A percentile compares a stretch with the other conserved stretches of the same genome.
These are phyloP conservation scores for Caenorhabditis sulstoni DNA, from an alignment of 2,888 invertebrate genomes.

Conservation along the genomic window DNA sequence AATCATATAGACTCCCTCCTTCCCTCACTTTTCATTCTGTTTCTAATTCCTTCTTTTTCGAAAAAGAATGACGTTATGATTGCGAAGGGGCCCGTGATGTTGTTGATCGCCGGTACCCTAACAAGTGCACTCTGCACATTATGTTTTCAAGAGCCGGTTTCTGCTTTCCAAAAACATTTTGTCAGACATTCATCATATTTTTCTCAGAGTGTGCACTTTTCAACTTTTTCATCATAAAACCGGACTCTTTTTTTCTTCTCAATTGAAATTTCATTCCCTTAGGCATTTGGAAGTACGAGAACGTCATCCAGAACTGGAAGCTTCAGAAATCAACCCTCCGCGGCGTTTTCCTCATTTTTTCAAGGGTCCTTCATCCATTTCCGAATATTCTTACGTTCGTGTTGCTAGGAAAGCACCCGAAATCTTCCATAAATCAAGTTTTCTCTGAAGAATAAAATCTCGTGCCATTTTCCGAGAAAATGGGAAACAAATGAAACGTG, in stretches of 20 bases:
- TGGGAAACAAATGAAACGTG: conserved; percentile 3
- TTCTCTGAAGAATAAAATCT: background rate
- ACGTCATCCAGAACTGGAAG: no score
- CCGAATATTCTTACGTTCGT: background rate
- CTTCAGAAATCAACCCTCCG: no score
- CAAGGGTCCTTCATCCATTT: background rate
- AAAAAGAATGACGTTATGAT: conserved; percentile 34
- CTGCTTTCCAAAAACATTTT: background rate
- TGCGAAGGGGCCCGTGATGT: conserved; percentile 7
- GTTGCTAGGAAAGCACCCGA: conserved; percentile 8
- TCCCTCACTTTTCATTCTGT: background rate
- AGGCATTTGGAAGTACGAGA: no score
- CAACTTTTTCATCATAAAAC: background rate
- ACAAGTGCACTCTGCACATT: conserved; percentile 49
- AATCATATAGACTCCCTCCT: conserved; percentile 19
- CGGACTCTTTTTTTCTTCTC: background rate
- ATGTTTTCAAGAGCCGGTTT: conserved; percentile 22
- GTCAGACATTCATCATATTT: conserved; percentile 21
- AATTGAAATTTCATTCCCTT: background rate
- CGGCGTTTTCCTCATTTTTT: no score
- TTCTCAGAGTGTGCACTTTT: background rate
- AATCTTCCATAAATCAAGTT: conserved; percentile 15
- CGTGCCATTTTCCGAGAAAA: background rate
- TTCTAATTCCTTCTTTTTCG: conserved; percentile 7
- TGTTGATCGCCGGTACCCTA: conserved; percentile 35